Evolutionary conservation across 2,888 invertebrate genomes (phyloP), one percentile per base, ranked within the genome.

Genomic region (Pristionchus fissidentatus): DNA sequence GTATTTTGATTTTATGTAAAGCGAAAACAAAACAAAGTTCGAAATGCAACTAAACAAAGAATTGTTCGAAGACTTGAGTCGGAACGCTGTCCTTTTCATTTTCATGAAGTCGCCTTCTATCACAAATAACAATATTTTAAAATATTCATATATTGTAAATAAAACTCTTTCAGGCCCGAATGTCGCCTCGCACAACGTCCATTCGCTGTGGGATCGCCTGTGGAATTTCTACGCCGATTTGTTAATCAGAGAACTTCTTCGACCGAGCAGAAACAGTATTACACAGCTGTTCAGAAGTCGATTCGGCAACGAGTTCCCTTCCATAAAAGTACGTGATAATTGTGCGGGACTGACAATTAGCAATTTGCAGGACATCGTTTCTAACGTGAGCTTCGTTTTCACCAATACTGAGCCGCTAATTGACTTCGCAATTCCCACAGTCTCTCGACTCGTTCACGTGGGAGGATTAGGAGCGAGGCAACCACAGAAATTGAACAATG

Each of bases 201-300:
- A 70, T 41, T 70, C 66, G 8, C 38, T 70, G 1, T 70, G 66
- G 66, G 41, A 70, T 41, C 38, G 66, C 3, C 3, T 70, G 66
- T 70, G 66, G 66, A 70, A 70, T 13, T 70, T 70, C n/a, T 70
- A 70, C n/a, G 66, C 66, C 22, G 66, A 70, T 41, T 70, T 38
- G 66, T n/a, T 38, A n/a, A 70, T 70, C 5, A 4, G 66, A 66
- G 38, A 70, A 41, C 66, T 70, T 8, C 41, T 70, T 38, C 38
- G 66, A 13, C 66, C 66, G 22, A 35, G 41, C 22, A 41, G 66
- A n/a, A 35, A 35, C n/a, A n/a, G 66, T 35, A 41, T 70, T 13
- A n/a, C 38, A 41, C 7, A 1, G 3, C n/a, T 70, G n/a, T 70
- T 70, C 66, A 70, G 3, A 10, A 38, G 41, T 22, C 38, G 66